Evolutionary conservation across 2,888 invertebrate species (phyloP).

Genomic region (Fissipunctia ypsillon): DNA sequence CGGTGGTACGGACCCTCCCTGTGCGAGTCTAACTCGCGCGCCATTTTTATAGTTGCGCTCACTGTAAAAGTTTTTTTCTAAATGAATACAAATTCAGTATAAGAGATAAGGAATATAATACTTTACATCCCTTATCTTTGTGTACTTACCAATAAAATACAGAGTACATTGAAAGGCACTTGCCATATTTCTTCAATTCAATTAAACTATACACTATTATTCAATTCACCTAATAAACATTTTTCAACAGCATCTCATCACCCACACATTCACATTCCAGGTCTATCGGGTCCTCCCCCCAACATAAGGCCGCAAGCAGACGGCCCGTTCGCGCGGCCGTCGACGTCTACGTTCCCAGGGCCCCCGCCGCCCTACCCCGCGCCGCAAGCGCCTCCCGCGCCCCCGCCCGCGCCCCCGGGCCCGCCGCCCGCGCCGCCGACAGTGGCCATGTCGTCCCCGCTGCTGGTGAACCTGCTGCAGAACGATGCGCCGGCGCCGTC

Average conservation of each 20-base stretch:
- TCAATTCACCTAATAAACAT: neutral
- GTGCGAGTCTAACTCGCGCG: no score
- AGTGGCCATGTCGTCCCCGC: conserved; percentile 96
- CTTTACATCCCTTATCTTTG: no score
- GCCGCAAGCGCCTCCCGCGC: conserved; percentile 61
- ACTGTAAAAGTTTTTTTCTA: no score
- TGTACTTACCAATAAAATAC: neutral
- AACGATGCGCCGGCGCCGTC: conserved; percentile 92
- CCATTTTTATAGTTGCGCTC: no score
- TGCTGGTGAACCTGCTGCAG: conserved; percentile 97
- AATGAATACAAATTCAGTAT: no score
- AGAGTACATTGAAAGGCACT: neutral
- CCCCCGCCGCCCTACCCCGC: conserved; percentile 83
- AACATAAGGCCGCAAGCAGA: conserved; percentile 70
- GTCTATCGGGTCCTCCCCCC: conserved; percentile 72
- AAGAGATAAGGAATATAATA: no score
- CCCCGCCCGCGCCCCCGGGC: conserved; percentile 44
- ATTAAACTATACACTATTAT: neutral
- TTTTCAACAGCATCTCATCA: neutral
- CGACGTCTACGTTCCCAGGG: conserved; percentile 81
- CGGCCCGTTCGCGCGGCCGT: conserved; percentile 77
- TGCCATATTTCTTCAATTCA: neutral
- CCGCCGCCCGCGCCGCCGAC: conserved; percentile 76
- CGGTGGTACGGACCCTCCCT: no score
- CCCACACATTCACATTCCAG: conserved; percentile 60